Evolutionary conservation across 2,113 vertebrate genomes (phyloP).

Genomic region (Xenus cinereus): DNA sequence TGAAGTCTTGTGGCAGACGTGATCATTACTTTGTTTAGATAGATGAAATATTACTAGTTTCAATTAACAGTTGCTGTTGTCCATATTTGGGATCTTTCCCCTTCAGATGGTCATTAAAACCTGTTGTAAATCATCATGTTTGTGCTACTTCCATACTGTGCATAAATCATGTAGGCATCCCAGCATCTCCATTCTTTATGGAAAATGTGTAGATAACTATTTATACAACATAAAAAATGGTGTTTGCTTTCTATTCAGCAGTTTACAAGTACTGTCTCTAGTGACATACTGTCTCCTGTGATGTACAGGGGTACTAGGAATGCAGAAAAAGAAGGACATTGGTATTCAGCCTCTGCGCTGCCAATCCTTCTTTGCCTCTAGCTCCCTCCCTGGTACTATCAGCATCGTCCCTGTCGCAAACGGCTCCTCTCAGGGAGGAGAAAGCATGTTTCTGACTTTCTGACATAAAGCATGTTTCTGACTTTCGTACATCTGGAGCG

Average conservation of each 20-base stretch:
- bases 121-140: constrained; percentile 46
- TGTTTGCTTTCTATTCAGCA: neutral
- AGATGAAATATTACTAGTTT: constrained; percentile 13
- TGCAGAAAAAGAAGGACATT: neutral
- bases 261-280: neutral
- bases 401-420: neutral
- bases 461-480: neutral
- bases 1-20: constrained; percentile 46
- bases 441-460: neutral
- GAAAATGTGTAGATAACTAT: neutral
- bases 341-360: neutral
- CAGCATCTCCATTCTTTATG: neutral
- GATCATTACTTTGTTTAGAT: constrained; percentile 58
- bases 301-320: neutral
- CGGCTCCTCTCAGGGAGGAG: neutral
- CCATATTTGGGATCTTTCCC: constrained; percentile 55
- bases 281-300: neutral
- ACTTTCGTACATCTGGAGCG: neutral
- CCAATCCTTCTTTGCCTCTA: neutral
- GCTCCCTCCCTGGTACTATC: neutral
- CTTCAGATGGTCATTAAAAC: constrained; percentile 39
- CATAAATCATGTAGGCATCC: constrained; percentile 24
- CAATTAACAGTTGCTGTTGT: constrained; percentile 38
- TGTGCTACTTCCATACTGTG: neutral
- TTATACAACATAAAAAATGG: neutral